Evolutionary conservation across 2,797 vertebrate genomes (phyloP).

Genomic region (Botia kubotai): DNA sequence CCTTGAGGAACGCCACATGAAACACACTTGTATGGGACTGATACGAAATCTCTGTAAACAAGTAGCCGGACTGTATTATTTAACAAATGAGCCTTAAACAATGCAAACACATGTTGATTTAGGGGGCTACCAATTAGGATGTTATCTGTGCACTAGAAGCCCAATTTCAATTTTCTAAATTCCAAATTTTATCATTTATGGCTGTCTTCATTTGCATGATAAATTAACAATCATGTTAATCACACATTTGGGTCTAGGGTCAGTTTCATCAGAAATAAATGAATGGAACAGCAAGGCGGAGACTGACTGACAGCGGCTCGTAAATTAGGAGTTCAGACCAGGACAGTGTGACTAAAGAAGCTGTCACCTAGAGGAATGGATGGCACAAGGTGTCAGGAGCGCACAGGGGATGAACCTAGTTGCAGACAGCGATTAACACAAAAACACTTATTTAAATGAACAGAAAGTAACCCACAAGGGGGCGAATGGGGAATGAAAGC

Average conservation of each 20-base stretch:
- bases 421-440: too few relatives aligned
- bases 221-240: not conserved
- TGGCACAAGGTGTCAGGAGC: conserved; percentile 23
- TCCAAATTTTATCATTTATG: too few relatives aligned
- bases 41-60: conserved; percentile 62
- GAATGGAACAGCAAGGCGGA: conserved; percentile 16
- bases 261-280: conserved; percentile 33
- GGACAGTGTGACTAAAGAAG: conserved; percentile 56
- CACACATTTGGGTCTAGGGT: conserved; percentile 14
- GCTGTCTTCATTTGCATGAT: not conserved
- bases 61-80: conserved; percentile 30
- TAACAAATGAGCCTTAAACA: conserved; percentile 57
- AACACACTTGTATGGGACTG: conserved; percentile 33
- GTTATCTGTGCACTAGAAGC: not conserved
- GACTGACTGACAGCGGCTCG: conserved; percentile 52
- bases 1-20: conserved; percentile 8
- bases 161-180: not conserved
- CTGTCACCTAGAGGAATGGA: conserved; percentile 52
- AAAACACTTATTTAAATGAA: too few relatives aligned
- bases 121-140: not conserved
- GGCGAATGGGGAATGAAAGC: too few relatives aligned
- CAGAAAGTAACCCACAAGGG: too few relatives aligned
- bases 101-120: conserved; percentile 35
- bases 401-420: too few relatives aligned
- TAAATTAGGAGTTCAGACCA: conserved; percentile 59